Conservation (phyloP, 2,888 invertebrate species). For the Sphaeridia pumilis region DNA sequence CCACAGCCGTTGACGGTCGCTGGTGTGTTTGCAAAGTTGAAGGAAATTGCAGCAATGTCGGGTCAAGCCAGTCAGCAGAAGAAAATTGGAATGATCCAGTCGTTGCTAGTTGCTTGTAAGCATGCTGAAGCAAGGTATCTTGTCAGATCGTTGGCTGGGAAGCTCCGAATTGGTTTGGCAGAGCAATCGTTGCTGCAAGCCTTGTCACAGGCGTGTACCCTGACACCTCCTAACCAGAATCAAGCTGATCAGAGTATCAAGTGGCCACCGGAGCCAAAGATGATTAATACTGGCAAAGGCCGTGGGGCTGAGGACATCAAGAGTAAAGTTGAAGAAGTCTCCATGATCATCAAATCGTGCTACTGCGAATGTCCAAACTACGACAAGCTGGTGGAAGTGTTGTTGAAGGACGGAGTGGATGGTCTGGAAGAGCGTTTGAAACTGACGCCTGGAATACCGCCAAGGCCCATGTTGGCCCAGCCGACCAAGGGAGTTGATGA, state of each 20-base stretch:
- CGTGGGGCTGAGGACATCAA: conserved; percentile 59
- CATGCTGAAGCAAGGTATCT: conserved; percentile 77
- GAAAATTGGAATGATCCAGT: conserved; percentile 83
- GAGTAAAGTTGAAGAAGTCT: conserved; percentile 57
- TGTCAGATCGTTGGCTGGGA: conserved; percentile 81
- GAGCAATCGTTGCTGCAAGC: conserved; percentile 91
- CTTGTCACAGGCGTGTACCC: conserved; percentile 69
- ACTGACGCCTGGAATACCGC: conserved; percentile 79
- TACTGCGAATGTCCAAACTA: conserved; percentile 97
- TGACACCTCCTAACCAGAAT: conserved; percentile 60
- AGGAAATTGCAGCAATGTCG: conserved; percentile 73
- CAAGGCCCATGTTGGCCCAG: conserved; percentile 98
- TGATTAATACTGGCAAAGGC: conserved; percentile 52
- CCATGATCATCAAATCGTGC: conserved; percentile 74
- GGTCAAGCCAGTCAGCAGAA: conserved; percentile 62
- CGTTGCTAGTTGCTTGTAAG: conserved; percentile 82
- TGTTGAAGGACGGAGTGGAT: conserved; percentile 62
- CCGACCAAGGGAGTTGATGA: conserved; percentile 90
- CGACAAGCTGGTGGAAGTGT: conserved; percentile 63
- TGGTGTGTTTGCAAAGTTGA: conserved; percentile 67
- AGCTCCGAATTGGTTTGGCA: conserved; percentile 88
- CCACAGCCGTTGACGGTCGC: conserved; percentile 64
- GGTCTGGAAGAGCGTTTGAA: conserved; percentile 68
- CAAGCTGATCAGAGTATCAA: conserved; percentile 4
- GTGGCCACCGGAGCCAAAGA: conserved; percentile 49